Conservation (phyloP, 1,140 invertebrate species). For the Zaprionus capensis region DNA sequence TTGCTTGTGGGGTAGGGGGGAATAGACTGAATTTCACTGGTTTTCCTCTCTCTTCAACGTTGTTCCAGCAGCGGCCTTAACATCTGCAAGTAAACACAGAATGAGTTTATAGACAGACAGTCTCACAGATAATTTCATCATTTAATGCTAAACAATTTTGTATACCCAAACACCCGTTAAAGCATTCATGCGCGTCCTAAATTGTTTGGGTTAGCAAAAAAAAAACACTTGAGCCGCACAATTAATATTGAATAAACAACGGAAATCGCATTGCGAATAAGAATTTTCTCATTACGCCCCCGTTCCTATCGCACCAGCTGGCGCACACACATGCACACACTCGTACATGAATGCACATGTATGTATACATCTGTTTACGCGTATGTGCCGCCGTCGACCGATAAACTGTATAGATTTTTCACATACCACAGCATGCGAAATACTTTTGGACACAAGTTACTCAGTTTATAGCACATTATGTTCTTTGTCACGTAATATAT, state of each 20-base stretch:
- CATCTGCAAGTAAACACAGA: slow-evolving; percentile 51
- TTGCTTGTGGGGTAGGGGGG: background rate
- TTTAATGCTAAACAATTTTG: slow-evolving; percentile 14
- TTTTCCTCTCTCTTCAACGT: slow-evolving; percentile 24
- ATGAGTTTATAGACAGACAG: slow-evolving; percentile 23
- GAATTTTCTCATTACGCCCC: slow-evolving; percentile 59
- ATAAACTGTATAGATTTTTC: slow-evolving; percentile 59
- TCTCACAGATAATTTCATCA: slow-evolving; percentile 6
- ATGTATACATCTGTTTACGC: slow-evolving; percentile 22
- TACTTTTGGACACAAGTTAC: background rate
- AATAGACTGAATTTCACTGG: slow-evolving; percentile 31
- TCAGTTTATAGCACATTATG: background rate
- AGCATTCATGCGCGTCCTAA: slow-evolving; percentile 14
- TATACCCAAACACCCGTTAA: slow-evolving; percentile 15
- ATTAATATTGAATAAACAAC: slow-evolving; percentile 60
- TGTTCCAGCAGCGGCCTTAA: slow-evolving; percentile 38
- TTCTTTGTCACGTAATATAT: background rate
- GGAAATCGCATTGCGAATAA: slow-evolving; percentile 30
- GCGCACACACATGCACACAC: slow-evolving; percentile 25
- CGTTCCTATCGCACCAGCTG: slow-evolving; percentile 59
- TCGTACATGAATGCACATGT: slow-evolving; percentile 8
- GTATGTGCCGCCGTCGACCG: slow-evolving; percentile 31
- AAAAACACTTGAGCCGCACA: slow-evolving; percentile 56
- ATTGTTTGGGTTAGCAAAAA: slow-evolving; percentile 38
- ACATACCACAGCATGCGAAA: slow-evolving; percentile 28